These are phyloP conservation scores for Heliconius hortense DNA, from an alignment of 2,888 invertebrate genomes.

Conservation along the genomic window DNA sequence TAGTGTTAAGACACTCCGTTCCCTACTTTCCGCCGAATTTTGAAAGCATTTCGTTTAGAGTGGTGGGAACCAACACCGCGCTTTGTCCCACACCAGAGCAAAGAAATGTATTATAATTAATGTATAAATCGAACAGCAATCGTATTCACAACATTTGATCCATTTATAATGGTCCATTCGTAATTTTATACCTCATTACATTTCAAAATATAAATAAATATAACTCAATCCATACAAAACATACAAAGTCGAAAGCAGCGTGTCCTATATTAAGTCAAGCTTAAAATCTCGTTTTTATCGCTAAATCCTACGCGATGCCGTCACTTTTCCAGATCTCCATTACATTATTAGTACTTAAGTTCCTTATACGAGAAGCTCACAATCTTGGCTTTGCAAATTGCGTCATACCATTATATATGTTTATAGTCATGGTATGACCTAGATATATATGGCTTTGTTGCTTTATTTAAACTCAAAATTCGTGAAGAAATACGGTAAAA, in stretches of 20 bases:
- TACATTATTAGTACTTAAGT: constrained; percentile 30
- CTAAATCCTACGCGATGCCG: constrained; percentile 33
- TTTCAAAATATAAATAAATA: not conserved
- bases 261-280: constrained; percentile 24
- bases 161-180: no score
- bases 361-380: constrained; percentile 27
- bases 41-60: no score
- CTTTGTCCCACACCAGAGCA: no score
- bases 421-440: constrained; percentile 15
- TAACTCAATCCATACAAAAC: not conserved
- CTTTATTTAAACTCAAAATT: not conserved
- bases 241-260: constrained; percentile 2
- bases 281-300: constrained; percentile 33
- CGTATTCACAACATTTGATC: no score
- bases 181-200: not conserved
- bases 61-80: no score
- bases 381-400: constrained; percentile 20
- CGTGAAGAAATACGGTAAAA: not conserved
- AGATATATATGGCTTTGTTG: not conserved
- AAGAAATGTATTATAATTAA: no score
- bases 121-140: no score
- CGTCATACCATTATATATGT: constrained; percentile 4
- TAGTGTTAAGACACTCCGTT: no score
- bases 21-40: no score
- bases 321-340: constrained; percentile 27